Evolutionary conservation across 2,888 invertebrate species (phyloP), one percentile per base, ranked within the genome.

Genomic region (Embidobia sp.): DNA sequence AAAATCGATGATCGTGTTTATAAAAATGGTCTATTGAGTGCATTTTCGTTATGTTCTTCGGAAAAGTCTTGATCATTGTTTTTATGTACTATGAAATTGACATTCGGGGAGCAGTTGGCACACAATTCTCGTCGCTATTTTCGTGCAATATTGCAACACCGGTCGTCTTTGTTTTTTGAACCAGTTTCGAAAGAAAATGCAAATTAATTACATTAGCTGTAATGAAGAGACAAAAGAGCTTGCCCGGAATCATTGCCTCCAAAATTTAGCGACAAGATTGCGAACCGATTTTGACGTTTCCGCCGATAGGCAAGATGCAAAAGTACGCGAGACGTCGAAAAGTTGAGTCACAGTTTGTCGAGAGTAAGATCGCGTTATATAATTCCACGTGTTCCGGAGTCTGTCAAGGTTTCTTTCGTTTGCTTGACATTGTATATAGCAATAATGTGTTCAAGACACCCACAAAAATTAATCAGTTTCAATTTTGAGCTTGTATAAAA

Each of bases 51-150:
- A n/a, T n/a, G n/a, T n/a, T n/a, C n/a, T n/a, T n/a, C n/a, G n/a
- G n/a, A n/a, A n/a, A n/a, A n/a, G n/a, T 8, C 18, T 31, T 19
- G 11, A 44, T 44, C 7, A 46, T 61, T 61, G 46, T 61, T 42
- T 40, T 49, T 48, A 40, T 27, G n/a, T n/a, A 35, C 49, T 27
- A 8, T 49, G 27, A 49, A 63, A 49, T 63, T 63, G 40, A 63
- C 63, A 63, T 63, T 49, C 63, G 27, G 31, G 73, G 79, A 74
- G 80, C 73, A 82, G 79, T 86, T 86, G 86, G 86, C 86, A 86
- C 82, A 69, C 51, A 73, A 75, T 48, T 72, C 75, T 80, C 57
- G 57, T 29, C 76, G 79, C 83, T 86, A 86, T 86, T 86, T 86
- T 85, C 79, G 81, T 66, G 26, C 46, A 66, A 75, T 51, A 80